Evolutionary conservation across 2,888 invertebrate genomes (phyloP), one percentile per base, ranked within the genome.

Genomic region (Cryptus viduatorius): DNA sequence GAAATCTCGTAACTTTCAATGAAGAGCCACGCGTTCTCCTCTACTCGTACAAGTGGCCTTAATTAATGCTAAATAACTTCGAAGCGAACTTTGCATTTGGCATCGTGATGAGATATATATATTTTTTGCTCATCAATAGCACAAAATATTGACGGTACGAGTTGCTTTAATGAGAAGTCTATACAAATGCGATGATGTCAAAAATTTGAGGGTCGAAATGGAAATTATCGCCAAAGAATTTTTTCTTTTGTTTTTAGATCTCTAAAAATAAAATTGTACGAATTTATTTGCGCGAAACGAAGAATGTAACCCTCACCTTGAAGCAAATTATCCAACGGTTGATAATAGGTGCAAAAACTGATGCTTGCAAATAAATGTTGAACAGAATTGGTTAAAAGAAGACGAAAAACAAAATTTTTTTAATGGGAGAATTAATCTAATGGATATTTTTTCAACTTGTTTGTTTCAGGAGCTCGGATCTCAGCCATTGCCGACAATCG

Each of bases 391-490:
- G 46, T 72, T 53, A 44, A 10, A 16, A 64, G 4, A 64, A 64
- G n/a, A 14, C 7, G 7, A 16, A 65, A 65, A 16, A 16, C 0
- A 59, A 46, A 75, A 56, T 85, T 79, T 56, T 79, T 46, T 64
- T 50, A 72, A 12, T 68, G 1, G 8, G 5, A 4, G 10, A 16
- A n/a, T 61, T 4, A 73, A 73, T 24, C 12, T 61, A 61, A 59
- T 61, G 29, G 12, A 46, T 29, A 3, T 10, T 12, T 61, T n/a
- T 14, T 73, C 75, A 64, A 53, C 19, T 24, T 12, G 42, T 65
- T 59, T 61, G 75, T 94, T 94, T 37, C 92, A 96, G 96, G 95
- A 95, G 92, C 94, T 95, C 87, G 95, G 95, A 67, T 95, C 96
- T n/a, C 95, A 95, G 90, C 95, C 95, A 14, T 92, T 96, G 84